phyloP scores from a whole-genome alignment of 2,888 invertebrate species.

The Temnothorax ravouxi region DNA sequence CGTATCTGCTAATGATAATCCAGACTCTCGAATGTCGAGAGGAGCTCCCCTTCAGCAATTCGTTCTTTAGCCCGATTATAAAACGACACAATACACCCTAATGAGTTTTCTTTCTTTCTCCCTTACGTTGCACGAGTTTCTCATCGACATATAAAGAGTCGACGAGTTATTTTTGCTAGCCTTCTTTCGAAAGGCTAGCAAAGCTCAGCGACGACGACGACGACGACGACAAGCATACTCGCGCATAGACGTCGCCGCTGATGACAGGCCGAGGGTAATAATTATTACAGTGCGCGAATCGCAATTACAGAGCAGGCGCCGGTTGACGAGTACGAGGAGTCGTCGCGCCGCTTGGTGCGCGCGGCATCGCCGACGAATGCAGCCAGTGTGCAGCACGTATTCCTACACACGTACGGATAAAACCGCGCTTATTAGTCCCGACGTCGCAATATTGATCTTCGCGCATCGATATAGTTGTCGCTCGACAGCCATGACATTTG shows the following conservation, averaged over 20 bases:
- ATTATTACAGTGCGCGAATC: slow-evolving; percentile 86
- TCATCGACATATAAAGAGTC: slow-evolving; percentile 53
- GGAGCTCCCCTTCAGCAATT: slow-evolving; percentile 13
- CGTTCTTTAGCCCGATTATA: slow-evolving; percentile 74
- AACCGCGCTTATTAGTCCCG: slow-evolving; percentile 10
- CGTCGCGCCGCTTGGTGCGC: slow-evolving; percentile 29
- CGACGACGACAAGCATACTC: slow-evolving; percentile 50
- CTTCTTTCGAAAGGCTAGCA: slow-evolving; percentile 74
- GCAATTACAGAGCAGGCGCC: slow-evolving; percentile 84
- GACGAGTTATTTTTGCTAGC: slow-evolving; percentile 70
- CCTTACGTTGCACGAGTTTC: slow-evolving; percentile 17
- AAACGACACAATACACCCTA: slow-evolving; percentile 77
- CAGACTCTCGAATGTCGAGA: background rate
- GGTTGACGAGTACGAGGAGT: slow-evolving; percentile 62
- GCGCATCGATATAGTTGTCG: slow-evolving; percentile 58
- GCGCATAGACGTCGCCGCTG: slow-evolving; percentile 83
- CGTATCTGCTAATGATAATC: slow-evolving; percentile 60
- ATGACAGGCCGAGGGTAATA: slow-evolving; percentile 85
- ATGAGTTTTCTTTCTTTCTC: slow-evolving; percentile 74
- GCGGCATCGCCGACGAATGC: slow-evolving; percentile 36
- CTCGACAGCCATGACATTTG: background rate
- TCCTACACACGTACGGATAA: slow-evolving; percentile 44
- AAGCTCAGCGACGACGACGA: slow-evolving; percentile 25
- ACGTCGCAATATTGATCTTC: slow-evolving; percentile 69
- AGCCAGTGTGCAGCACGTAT: slow-evolving; percentile 49